These are phyloP conservation scores for Papilio glaucus DNA, from an alignment of 1,140 invertebrate genomes.

Conservation along the genomic window DNA sequence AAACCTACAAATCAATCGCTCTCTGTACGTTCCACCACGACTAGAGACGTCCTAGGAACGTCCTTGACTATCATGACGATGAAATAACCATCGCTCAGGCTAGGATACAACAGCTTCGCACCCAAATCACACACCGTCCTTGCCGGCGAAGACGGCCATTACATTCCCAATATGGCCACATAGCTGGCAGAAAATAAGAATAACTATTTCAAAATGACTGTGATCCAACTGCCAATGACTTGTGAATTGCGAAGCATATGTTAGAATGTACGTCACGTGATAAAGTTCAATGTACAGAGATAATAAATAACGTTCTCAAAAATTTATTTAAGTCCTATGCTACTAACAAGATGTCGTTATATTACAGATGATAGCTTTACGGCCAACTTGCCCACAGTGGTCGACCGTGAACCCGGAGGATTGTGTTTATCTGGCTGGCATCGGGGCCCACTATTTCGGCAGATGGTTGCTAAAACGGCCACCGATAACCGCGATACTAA, in stretches of 20 bases:
- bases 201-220: slow-evolving; percentile 33
- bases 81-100: too few relatives aligned
- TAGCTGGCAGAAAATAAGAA: too few relatives aligned
- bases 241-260: slow-evolving; percentile 8
- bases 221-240: slow-evolving; percentile 26
- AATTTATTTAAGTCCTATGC: slow-evolving; percentile 55
- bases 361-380: slow-evolving; percentile 57
- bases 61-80: too few relatives aligned
- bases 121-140: too few relatives aligned
- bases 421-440: slow-evolving; percentile 63
- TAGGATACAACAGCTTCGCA: too few relatives aligned
- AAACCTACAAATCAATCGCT: too few relatives aligned
- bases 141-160: too few relatives aligned
- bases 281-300: slow-evolving; percentile 48
- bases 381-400: slow-evolving; percentile 52
- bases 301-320: slow-evolving; percentile 41
- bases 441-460: slow-evolving; percentile 64
- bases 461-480: slow-evolving; percentile 68
- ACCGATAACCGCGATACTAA: slow-evolving; percentile 57
- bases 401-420: slow-evolving; percentile 68
- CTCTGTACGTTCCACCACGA: too few relatives aligned
- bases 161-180: too few relatives aligned
- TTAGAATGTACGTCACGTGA: slow-evolving; percentile 48
- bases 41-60: too few relatives aligned
- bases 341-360: slow-evolving; percentile 51